Base-by-base conservation (phyloP, 2,888 invertebrate species). In the Pristionchus mayeri region DNA sequence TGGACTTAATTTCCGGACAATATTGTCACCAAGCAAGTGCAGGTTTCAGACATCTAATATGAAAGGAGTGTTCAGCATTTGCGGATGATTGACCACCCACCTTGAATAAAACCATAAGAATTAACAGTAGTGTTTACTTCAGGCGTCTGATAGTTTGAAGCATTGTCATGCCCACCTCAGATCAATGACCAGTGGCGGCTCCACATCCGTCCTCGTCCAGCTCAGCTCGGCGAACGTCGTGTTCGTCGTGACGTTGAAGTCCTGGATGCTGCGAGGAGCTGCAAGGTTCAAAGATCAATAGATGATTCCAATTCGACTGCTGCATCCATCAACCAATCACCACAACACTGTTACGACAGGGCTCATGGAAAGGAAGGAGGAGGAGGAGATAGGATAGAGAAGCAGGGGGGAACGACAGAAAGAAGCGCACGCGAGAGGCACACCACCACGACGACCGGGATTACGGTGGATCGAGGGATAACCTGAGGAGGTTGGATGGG, bases 231-330 rank as follows among this genome's bases (percentile, higher is more conserved):
- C 92, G 52, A 87, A 86, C 24, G 89, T 89, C 79, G 90, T 88
- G 37, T 88, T 90, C 27, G 89, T 85, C 44, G 84, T 86, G 6
- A 92, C 88, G 7, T 84, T 85, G n/a, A 92, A 87, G 76, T 92
- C 92, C 75, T 89, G 87, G 57, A 92, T 91, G 87, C 87, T 91
- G 27, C 90, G 87, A n/a, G 92, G 91, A 3, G 89, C 92, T 92
- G 88, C 79, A 89, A 88, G 54, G 48, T 27, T 54, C 30, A 48
- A 63, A n/a, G 21, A 30, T 30, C 78, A 50, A n/a, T 78, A n/a
- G 11, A n/a, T 7, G 78, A 78, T 48, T 24, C 40, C 9, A n/a
- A 13, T 34, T 7, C n/a, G 40, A 71, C 7, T 71, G 40, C 71
- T 9, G 71, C 54, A 54, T n/a, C 11, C 21, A 9, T 21, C 2